These are phyloP conservation scores for Drosophila incognita DNA, from an alignment of 2,888 invertebrate species.

Conservation along the genomic window DNA sequence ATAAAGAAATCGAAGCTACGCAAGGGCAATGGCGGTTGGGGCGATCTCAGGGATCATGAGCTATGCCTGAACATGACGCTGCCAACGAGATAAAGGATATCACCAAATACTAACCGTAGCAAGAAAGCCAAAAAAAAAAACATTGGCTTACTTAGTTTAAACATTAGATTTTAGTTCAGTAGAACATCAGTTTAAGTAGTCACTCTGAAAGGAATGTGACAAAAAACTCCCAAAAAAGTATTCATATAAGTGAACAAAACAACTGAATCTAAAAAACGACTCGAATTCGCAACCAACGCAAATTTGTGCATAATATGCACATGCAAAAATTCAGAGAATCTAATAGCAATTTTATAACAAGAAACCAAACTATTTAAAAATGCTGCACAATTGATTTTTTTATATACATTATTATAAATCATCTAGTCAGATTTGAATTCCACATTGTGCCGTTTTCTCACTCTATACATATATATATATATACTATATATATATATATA, in stretches of 20 bases:
- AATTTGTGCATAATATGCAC: constrained; percentile 35
- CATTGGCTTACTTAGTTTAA: constrained; percentile 35
- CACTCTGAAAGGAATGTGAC: constrained; percentile 26
- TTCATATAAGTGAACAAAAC: constrained; percentile 23
- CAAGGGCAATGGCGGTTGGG: constrained; percentile 99
- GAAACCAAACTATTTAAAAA: constrained; percentile 15
- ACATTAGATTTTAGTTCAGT: constrained; percentile 37
- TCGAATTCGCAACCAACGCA: constrained; percentile 59
- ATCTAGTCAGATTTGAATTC: constrained; percentile 54
- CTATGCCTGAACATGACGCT: constrained; percentile 91
- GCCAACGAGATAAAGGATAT: constrained; percentile 72
- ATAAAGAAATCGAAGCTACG: constrained; percentile 91
- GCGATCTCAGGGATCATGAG: constrained; percentile 93
- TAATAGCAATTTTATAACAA: constrained; percentile 26
- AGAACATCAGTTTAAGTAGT: constrained; percentile 37
- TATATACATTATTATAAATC: neutral
- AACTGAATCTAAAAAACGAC: constrained; percentile 18
- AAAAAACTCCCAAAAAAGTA: constrained; percentile 22
- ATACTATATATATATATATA: neutral
- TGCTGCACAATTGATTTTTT: constrained; percentile 42
- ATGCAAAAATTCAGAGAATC: constrained; percentile 22
- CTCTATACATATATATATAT: constrained; percentile 11
- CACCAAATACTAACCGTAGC: constrained; percentile 41
- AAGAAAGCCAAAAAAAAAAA: constrained; percentile 18
- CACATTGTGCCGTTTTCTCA: constrained; percentile 39